Base-by-base conservation (phyloP, 23 tunicate species). In the Corella eumyota region DNA sequence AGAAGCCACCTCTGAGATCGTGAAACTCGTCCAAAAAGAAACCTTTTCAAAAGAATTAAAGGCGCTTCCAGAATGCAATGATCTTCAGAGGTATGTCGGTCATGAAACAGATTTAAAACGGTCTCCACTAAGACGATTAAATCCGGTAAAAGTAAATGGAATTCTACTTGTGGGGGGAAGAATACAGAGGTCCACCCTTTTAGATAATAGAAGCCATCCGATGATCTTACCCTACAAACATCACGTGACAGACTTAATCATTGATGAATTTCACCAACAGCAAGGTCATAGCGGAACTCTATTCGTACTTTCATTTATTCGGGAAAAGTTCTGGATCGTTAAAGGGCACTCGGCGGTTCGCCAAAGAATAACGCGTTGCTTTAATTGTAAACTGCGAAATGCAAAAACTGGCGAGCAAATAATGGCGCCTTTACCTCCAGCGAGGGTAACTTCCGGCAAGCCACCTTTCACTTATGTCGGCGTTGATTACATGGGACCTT, bases 271-370 rank as follows among this genome's bases (percentile, higher is more conserved):
- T 60, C 74, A 55, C 35, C 19, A 11, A 6, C 30, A 30, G 30
- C 56, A 68, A 1, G 74, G 74, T 19, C 74, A 68, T 64, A 56
- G 64, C 23, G 74, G 74, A 17, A 32, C 74, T 2, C 48, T 13
- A 7, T 64, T 55, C 25, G 32, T 35, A 5, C 56, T 70, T 0
- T 0, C 34, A 11, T 25, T 22, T 0, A 1, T 51, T 1, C 34
- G 72, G 15, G 62, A 50, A 27, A 28, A 0, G 36, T 66, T 26
- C 28, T 66, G 72, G 72, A 50, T 66, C 21, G 0, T 50, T n/a
- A 32, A 32, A 21, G 74, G 74, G n/a, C 65, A 55, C 4, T 20
- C 71, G 0, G 6, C 71, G 6, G 71, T 66, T 25, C 58, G 71
- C 15, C 50, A 30, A 21, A 30, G 29, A 19, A 30, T 61, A 2